Base-by-base conservation (phyloP, 2,113 vertebrate species). In the Equus quagga region DNA sequence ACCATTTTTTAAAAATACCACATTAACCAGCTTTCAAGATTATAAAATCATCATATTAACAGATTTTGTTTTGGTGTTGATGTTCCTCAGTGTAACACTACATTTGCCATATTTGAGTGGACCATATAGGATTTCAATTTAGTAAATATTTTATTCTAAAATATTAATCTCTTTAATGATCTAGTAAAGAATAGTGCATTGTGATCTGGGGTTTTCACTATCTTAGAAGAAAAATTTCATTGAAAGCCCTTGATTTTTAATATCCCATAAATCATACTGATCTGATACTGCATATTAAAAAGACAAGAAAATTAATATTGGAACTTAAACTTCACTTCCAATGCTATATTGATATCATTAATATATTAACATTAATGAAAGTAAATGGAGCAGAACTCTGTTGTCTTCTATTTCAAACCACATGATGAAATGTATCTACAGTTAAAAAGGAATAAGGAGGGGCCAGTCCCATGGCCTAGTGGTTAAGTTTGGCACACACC, bases 391-490 rank as follows among this genome's bases (percentile, higher is more conserved):
- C 36, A 89, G 91, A 97, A 69, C 5, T 67, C 62, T 88, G 44
- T 81, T 93, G 51, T 75, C 18, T 96, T 90, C 65, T 84, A 11
- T 92, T 88, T 84, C n/a, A 97, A 86, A 83, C 65, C 60, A 56
- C 33, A 28, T 51, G 23, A 85, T 56, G 0, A 81, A 91, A 81
- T 93, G 4, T 81, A 33, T 76, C 51, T 54, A 72, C 56, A 92
- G 28, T 93, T 93, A 36, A 64, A 73, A 73, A 49, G 36, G 2
- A 89, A 93, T 82, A 75, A 49, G 17, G 1, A 72, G 36, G 36
- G 36, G 36, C 36, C 36, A 41, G 36, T 41, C 36, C 36, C 36
- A 41, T 41, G 36, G 36, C 36, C 36, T 41, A 41, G 36, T 41
- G 36, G 36, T 41, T 41, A 41, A 41, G 36, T 41, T 41, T 41